A percentile compares a stretch with the other conserved stretches of the same genome.
These are phyloP conservation scores for Epinephelus awoara DNA, from an alignment of 2,797 vertebrate genomes.

Conservation along the genomic window DNA sequence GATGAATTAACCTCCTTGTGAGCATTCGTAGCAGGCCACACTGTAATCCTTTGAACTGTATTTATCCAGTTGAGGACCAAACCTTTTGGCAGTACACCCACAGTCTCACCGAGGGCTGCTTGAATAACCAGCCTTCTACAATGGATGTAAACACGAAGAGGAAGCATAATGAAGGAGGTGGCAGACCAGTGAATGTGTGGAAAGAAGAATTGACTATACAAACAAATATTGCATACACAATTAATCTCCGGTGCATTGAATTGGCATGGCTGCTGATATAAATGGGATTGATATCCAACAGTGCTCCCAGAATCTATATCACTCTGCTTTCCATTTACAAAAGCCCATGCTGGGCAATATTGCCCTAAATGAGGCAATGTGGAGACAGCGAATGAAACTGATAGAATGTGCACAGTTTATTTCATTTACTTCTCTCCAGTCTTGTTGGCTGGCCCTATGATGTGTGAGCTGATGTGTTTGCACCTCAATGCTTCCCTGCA, in stretches of 20 bases:
- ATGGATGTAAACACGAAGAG: not conserved
- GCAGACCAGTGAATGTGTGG: constrained; percentile 20
- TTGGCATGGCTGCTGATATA: constrained; percentile 34
- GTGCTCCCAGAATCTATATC: constrained; percentile 45
- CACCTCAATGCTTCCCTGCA: constrained; percentile 4
- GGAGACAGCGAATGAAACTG: constrained; percentile 13
- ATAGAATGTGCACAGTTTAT: not conserved
- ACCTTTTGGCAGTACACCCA: no score
- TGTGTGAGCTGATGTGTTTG: constrained; percentile 1
- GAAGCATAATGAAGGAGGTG: constrained; percentile 7
- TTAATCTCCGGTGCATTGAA: constrained; percentile 47
- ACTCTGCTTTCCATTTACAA: constrained; percentile 39
- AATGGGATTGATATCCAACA: constrained; percentile 56
- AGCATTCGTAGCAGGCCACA: no score
- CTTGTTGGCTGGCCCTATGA: not conserved
- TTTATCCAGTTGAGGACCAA: no score
- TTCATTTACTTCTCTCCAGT: not conserved
- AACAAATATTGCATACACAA: constrained; percentile 44
- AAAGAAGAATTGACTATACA: constrained; percentile 29
- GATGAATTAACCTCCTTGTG: no score
- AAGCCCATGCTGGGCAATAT: constrained; percentile 44
- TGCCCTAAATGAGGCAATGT: constrained; percentile 14
- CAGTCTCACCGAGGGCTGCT: not conserved
- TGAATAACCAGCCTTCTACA: not conserved
- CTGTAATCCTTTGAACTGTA: no score